A percentile compares a stretch with the other conserved stretches of the same genome.
Evolutionary conservation across 2,113 vertebrate genomes (phyloP).

Genomic region (Tylochromis polylepis): DNA sequence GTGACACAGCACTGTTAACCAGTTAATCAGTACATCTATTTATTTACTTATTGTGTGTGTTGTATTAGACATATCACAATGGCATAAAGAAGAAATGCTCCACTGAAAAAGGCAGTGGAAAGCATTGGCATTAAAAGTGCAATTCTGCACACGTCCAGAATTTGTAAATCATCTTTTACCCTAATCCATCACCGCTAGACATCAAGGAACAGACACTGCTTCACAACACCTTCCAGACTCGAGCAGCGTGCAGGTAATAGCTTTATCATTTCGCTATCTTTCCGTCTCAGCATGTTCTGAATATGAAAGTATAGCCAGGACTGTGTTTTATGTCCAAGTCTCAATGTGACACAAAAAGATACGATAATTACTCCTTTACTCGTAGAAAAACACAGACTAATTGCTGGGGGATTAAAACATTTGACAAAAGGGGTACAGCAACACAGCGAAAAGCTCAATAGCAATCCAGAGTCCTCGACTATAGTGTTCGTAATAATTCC

Average conservation of each 20-base stretch:
- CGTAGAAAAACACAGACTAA: not conserved
- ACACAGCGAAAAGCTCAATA: not conserved
- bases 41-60: not conserved
- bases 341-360: not conserved
- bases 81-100: not conserved
- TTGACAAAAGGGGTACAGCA: not conserved
- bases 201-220: slow-evolving; percentile 29
- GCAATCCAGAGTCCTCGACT: not conserved
- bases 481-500: not conserved
- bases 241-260: slow-evolving; percentile 44
- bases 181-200: slow-evolving; percentile 54
- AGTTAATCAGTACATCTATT: slow-evolving; percentile 10
- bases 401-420: not conserved
- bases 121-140: slow-evolving; percentile 33
- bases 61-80: not conserved
- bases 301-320: slow-evolving; percentile 14
- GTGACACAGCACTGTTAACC: slow-evolving; percentile 3
- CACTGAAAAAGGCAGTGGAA: slow-evolving; percentile 5
- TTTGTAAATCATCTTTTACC: slow-evolving; percentile 53
- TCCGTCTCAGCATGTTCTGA: slow-evolving; percentile 20
- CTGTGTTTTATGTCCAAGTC: slow-evolving; percentile 1
- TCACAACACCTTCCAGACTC: slow-evolving; percentile 34
- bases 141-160: slow-evolving; percentile 39
- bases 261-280: slow-evolving; percentile 35
- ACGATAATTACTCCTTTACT: not conserved